Conservation (phyloP, 2,888 invertebrate species). For the Escarpia spicata region DNA sequence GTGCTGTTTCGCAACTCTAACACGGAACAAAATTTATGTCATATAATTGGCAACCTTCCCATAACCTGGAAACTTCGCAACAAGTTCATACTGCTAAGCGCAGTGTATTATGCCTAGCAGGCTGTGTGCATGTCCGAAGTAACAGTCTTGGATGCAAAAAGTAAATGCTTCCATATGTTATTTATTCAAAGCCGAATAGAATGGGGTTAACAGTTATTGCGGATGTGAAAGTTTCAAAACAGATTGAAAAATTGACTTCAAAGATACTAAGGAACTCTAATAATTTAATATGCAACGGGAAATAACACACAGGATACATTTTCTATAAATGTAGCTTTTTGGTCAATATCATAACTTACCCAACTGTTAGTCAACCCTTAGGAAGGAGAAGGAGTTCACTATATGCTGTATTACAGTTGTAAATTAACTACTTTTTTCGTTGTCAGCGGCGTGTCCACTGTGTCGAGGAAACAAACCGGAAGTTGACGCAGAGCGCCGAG, state of each 20-base stretch:
- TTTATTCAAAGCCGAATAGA: neutral
- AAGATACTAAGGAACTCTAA: neutral
- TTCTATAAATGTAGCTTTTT: neutral
- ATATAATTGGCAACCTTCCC: too few relatives aligned
- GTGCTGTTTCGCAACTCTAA: too few relatives aligned
- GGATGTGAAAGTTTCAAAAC: neutral
- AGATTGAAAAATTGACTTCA: neutral
- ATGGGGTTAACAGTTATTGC: neutral
- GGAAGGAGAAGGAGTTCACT: neutral
- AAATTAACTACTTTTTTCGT: neutral
- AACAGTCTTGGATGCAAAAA: neutral
- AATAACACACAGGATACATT: neutral
- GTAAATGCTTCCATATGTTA: neutral
- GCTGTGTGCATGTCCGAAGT: neutral
- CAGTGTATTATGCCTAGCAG: neutral
- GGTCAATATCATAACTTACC: neutral
- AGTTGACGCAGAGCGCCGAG: neutral
- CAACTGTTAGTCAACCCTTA: neutral
- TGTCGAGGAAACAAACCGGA: neutral
- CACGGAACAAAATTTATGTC: too few relatives aligned
- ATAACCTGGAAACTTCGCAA: too few relatives aligned
- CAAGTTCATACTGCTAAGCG: too few relatives aligned
- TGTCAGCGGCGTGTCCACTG: conserved; percentile 7
- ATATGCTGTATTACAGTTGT: neutral
- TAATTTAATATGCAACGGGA: neutral